Conservation (phyloP, 1,140 invertebrate genomes). For the Vollenhovia emeryi region DNA sequence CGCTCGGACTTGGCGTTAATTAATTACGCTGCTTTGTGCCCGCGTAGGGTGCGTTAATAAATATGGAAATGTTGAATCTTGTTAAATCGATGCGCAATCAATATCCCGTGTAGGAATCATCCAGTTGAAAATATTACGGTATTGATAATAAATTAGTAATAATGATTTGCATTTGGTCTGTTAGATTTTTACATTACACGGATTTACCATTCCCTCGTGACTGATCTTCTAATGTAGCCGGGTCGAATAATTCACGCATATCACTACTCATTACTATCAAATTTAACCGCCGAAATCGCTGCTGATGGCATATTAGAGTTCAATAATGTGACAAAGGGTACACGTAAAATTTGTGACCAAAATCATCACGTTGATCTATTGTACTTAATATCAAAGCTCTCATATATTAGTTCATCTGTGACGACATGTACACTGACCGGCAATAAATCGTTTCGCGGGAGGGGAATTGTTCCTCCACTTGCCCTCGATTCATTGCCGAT, state of each 20-base stretch:
- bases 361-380: constrained; percentile 22
- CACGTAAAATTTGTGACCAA: neutral
- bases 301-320: neutral
- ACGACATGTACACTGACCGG: neutral
- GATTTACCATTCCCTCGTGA: neutral
- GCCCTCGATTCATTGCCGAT: no score
- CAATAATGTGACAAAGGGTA: constrained; percentile 17
- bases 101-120: neutral
- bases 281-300: constrained; percentile 4
- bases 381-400: neutral
- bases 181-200: neutral
- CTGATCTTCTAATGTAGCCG: neutral
- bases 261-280: neutral
- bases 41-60: constrained; percentile 1
- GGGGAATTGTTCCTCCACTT: no score
- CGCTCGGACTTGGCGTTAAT: constrained; percentile 21
- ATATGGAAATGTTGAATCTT: constrained; percentile 10
- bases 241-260: neutral
- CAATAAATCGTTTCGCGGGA: no score
- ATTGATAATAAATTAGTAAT: neutral
- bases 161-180: neutral
- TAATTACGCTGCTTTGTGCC: constrained; percentile 44
- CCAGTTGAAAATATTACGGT: neutral
- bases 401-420: neutral
- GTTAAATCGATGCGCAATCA: neutral